A percentile compares a stretch with the other conserved stretches of the same genome.
Evolutionary conservation across 2,113 vertebrate genomes (phyloP).

Genomic region (Scalopus aquaticus): DNA sequence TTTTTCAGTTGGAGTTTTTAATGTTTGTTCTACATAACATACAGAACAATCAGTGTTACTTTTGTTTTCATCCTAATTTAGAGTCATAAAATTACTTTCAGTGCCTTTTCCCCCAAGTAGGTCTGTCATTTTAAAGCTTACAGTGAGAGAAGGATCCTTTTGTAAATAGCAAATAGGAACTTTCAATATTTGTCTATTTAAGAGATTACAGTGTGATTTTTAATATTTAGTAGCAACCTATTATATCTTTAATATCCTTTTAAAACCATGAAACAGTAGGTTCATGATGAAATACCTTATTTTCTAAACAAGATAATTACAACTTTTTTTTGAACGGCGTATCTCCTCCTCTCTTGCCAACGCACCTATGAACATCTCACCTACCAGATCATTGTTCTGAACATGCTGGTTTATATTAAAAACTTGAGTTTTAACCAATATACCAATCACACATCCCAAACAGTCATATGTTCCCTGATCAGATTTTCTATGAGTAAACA

Average conservation of each 20-base stretch:
- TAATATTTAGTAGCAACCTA: neutral
- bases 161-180: neutral
- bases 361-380: neutral
- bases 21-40: neutral
- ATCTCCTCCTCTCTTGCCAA: neutral
- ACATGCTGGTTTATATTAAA: neutral
- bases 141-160: neutral
- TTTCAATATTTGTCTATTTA: neutral
- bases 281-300: neutral
- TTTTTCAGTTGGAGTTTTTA: neutral
- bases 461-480: neutral
- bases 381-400: neutral
- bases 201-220: neutral
- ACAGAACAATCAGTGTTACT: neutral
- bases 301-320: neutral
- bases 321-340: neutral
- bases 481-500: neutral
- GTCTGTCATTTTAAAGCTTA: neutral
- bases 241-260: neutral
- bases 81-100: conserved; percentile 31
- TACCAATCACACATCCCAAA: neutral
- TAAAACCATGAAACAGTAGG: neutral
- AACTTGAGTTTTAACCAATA: neutral
- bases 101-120: neutral
- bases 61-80: conserved; percentile 31